Evolutionary conservation across 2,113 vertebrate genomes (phyloP), one percentile per base, ranked within the genome.

Genomic region (Caretta caretta): DNA sequence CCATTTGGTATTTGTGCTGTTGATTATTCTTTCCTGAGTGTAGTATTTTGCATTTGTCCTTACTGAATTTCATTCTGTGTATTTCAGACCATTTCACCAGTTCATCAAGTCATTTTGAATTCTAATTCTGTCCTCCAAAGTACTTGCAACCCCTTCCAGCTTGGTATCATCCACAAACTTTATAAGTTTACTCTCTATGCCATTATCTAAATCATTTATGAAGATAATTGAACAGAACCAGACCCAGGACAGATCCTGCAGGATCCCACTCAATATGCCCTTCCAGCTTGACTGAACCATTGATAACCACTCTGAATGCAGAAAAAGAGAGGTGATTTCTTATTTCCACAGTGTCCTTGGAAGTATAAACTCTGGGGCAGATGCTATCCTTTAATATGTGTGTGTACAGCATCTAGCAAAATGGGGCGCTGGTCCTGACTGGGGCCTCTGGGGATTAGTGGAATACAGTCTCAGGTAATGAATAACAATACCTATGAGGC

Each of bases 311-410:
- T 62, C 27, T 62, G 19, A 22, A 11, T 17, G 14, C 11, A 13
- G 24, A 56, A 5, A 78, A 81, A 84, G 31, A 54, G 46, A 93
- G 57, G 17, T 19, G 10, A 20, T 2, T 0, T 10, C 35, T 72
- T 14, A 24, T 81, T 93, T 59, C 75, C 25, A 16, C 42, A 7
- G 20, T 10, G 89, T 16, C 92, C 46, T 42, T 24, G 3, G 56
- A 85, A 54, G 72, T 22, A 35, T 48, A 27, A 6, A 1, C 11
- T 2, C 0, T 48, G 38, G 54, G 50, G 76, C 86, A 81, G 86
- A 76, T 81, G n/a, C 76, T 12, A 0, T 35, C 83, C 35, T 46
- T 0, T 0, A 12, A 16, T 22, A 1, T 0, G 0, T 17, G 75
- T 19, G 80, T 88, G 9, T 72, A 38, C 69, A 83, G 80, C 13